Base-by-base conservation (phyloP, 2,113 vertebrate genomes). In the Grus americana region DNA sequence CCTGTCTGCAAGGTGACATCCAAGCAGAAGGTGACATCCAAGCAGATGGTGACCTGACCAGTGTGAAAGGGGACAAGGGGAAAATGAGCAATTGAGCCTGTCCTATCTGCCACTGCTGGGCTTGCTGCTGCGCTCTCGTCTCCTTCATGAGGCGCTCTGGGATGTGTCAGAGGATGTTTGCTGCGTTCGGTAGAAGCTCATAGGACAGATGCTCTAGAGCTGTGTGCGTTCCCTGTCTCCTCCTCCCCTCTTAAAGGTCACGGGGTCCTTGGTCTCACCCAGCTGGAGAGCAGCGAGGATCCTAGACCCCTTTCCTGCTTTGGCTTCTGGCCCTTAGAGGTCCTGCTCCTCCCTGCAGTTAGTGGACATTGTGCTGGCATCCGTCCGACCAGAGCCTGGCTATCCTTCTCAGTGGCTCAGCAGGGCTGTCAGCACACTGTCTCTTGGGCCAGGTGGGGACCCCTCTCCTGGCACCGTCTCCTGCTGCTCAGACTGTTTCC, bases 311-410 rank as follows among this genome's bases (percentile, higher is more conserved):
- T 18, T 27, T 65, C 36, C 50, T 42, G 42, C 42, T 50, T n/a
- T 1, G 1, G 30, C 50, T 65, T 52, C 70, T 67, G 54, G 15
- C 32, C 29, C 2, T 0, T 26, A 32, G 0, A 4, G 50, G 22
- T 55, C 29, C 20, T 63, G 46, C 17, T 58, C 36, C 44, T 49
- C 38, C 19, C 27, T 54, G 24, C 30, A 23, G 34, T 14, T 27
- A 42, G 47, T n/a, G 27, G 68, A 20, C 3, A 2, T 44, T 61
- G 84, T 1, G 5, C 46, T 59, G 38, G 32, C 44, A 18, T 29
- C n/a, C 2, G 4, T 40, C 59, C 1, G 30, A 22, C 30, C 1
- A 3, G 29, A 55, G 67, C 58, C 58, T 4, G 5, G 24, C 58
- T 42, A 17, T 49, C 36, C 36, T 49, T 59, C 68, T 47, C 38